Percentiles rank a stretch among this genome's conserved stretches.
These are phyloP conservation scores for Drosophila teissieri DNA, from an alignment of 1,140 invertebrate species.

Conservation along the genomic window DNA sequence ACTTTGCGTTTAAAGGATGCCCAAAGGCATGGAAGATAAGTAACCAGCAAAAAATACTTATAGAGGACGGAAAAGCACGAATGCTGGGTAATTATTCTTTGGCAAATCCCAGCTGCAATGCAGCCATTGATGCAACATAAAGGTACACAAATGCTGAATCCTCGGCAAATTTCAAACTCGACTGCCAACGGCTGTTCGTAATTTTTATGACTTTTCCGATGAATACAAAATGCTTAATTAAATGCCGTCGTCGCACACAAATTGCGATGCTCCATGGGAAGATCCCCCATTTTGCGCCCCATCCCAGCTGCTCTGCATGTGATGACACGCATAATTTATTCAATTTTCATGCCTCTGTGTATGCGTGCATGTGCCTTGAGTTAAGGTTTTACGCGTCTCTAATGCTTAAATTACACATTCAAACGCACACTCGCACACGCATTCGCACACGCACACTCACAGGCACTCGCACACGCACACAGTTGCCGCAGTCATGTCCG, in stretches of 20 bases:
- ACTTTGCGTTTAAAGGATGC: conserved; percentile 48
- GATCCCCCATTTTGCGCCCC: conserved; percentile 6
- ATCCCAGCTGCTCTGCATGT: conserved; percentile 50
- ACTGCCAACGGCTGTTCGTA: conserved; percentile 15
- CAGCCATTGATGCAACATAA: conserved; percentile 28
- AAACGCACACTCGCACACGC: conserved; percentile 46
- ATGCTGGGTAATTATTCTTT: conserved; percentile 29
- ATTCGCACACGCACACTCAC: conserved; percentile 2
- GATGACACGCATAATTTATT: conserved; percentile 83
- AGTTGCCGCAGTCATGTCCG: conserved; percentile 76
- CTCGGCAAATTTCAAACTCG: neutral
- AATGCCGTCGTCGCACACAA: conserved; percentile 64
- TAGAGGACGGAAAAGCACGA: conserved; percentile 2
- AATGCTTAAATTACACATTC: conserved; percentile 83
- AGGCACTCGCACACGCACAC: conserved; percentile 36
- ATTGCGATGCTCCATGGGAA: conserved; percentile 49
- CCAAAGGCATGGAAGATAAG: conserved; percentile 41
- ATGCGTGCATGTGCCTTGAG: conserved; percentile 28
- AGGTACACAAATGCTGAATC: neutral
- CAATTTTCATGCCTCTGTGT: conserved; percentile 65
- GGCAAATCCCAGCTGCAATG: conserved; percentile 39
- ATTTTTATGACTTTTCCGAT: conserved; percentile 83
- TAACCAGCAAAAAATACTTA: conserved; percentile 9
- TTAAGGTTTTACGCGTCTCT: conserved; percentile 78
- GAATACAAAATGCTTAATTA: conserved; percentile 83